Evolutionary conservation across 2,797 vertebrate species (phyloP), one percentile per base, ranked within the genome.

Genomic region (Ctenopoma multispine): DNA sequence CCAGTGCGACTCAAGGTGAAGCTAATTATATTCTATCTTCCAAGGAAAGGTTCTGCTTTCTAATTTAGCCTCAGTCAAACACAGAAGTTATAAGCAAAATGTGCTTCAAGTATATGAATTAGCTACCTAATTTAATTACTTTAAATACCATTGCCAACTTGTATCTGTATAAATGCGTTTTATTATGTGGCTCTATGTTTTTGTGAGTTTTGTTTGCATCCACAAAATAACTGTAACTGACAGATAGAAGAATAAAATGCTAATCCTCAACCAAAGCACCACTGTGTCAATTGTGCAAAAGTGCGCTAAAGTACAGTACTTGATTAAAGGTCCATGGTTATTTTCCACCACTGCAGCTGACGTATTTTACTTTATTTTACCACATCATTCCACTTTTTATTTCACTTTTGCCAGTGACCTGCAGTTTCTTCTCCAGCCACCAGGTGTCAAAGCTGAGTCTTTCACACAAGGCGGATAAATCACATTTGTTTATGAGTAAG

Each of bases 371-470:
- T 21, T 68, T 1, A 17, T 21, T 63, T 59, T 7, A 41, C 24
- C 17, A n/a, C 11, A n/a, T 43, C 10, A n/a, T 38, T 66, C 12
- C 24, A 34, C 29, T 50, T 47, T 75, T 18, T 54, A 47, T 20
- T 41, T 6, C 7, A 50, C 27, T 21, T 44, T 7, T 12, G 11
- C 7, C 13, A 21, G 18, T 29, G 38, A 3, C 10, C 2, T 78
- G 81, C 70, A 69, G 7, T 83, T 55, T 1, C 66, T 9, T 5
- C 7, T 82, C 3, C 7, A 2, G 50, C 78, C 92, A 87, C 83
- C 72, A 84, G 90, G 70, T 79, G 92, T 87, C 91, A 67, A 62
- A 57, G 53, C 62, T 63, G 85, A 91, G 91, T 71, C 62, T 69
- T 54, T 56, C 21, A 70, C 68, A 21, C 29, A 10, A 72, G 46